Conservation (phyloP, 2,797 vertebrate genomes). For the Sebastes iracundus region DNA sequence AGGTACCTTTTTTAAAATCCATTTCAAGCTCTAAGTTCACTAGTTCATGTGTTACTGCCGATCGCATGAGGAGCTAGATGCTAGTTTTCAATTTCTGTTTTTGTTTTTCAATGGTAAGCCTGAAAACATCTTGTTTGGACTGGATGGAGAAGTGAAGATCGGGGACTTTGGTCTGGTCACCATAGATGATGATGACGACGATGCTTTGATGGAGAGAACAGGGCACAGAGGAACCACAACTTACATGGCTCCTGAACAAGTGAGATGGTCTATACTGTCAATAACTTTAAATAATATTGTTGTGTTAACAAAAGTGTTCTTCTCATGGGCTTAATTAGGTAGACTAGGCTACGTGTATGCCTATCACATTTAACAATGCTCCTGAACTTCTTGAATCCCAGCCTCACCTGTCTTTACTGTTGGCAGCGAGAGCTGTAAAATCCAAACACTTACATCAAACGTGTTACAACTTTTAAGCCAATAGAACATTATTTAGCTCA, state of each 20-base stretch:
- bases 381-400: too few relatives aligned
- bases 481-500: too few relatives aligned
- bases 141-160: slow-evolving; percentile 82
- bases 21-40: neutral
- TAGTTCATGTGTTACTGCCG: neutral
- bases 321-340: neutral
- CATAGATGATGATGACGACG: slow-evolving; percentile 15
- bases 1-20: neutral
- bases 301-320: neutral
- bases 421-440: too few relatives aligned
- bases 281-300: neutral
- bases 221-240: neutral
- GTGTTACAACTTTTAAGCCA: too few relatives aligned
- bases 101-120: slow-evolving; percentile 75
- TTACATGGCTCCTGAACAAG: slow-evolving; percentile 12
- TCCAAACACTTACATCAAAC: too few relatives aligned
- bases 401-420: too few relatives aligned
- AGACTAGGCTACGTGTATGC: neutral
- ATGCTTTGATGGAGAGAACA: neutral
- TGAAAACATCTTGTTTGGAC: slow-evolving; percentile 87
- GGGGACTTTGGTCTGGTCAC: slow-evolving; percentile 91
- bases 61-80: neutral
- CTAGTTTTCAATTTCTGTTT: neutral
- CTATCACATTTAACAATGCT: neutral
- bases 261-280: neutral